Conservation (phyloP, 2,797 vertebrate genomes). For the Fratercula arctica region DNA sequence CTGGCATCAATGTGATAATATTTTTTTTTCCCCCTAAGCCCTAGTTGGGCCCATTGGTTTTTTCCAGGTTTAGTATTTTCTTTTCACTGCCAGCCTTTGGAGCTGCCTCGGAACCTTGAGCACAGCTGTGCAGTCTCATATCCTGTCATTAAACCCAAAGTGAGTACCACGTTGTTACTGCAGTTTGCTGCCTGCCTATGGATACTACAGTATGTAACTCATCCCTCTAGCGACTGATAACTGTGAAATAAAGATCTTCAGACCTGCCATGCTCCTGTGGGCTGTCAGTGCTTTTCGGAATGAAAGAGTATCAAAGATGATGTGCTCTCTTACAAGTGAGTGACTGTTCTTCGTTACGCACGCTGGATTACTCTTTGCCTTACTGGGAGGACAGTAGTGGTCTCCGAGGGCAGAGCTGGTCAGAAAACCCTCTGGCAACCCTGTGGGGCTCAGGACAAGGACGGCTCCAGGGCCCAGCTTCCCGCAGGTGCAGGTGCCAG, state of each 20-base stretch:
- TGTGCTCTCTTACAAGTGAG: not conserved
- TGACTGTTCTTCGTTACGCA: not conserved
- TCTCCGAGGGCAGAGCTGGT: no score
- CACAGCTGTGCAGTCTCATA: not conserved
- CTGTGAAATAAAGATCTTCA: conserved; percentile 59
- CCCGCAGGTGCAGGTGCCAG: not conserved
- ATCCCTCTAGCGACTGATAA: not conserved
- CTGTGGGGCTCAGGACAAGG: not conserved
- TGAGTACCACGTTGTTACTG: not conserved
- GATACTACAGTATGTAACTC: not conserved
- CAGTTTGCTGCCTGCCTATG: not conserved
- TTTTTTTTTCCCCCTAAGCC: not conserved
- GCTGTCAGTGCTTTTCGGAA: not conserved
- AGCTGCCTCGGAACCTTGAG: not conserved
- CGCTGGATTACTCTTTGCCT: not conserved
- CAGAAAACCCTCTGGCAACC: not conserved
- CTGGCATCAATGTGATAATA: not conserved
- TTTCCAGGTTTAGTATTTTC: conserved; percentile 29
- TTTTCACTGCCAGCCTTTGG: conserved; percentile 31
- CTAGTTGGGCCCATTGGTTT: not conserved
- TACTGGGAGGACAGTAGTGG: not conserved
- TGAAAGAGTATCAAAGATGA: not conserved
- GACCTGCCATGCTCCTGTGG: not conserved
- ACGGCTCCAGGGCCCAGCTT: no score
- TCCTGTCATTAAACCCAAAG: conserved; percentile 3